Base-by-base conservation (phyloP, 2,888 invertebrate species). In the Sicus ferrugineus region DNA sequence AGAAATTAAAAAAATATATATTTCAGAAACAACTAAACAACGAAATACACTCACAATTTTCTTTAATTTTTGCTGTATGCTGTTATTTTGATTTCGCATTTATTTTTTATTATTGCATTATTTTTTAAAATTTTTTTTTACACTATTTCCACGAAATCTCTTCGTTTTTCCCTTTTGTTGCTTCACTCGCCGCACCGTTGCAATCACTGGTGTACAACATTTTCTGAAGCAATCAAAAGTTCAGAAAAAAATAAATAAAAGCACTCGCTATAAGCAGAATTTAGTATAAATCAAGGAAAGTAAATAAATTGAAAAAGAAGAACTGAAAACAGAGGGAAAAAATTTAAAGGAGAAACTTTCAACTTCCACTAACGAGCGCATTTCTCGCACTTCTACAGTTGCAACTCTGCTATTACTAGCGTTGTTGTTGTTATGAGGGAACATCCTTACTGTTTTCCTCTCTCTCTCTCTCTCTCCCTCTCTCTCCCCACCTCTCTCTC, bases 281-380 rank as follows among this genome's bases (percentile, higher is more conserved):
- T 19, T 21, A 59, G 38, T 21, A 38, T 23, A 38, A 59, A 38
- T 30, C 11, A 34, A 31, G 31, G 19, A 31, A 9, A 38, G 11
- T 21, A 23, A 38, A 34, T 21, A 31, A 21, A 19, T 23, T 11
- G n/a, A 38, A 14, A 21, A 34, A 59, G 23, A 23, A 34, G 23
- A 21, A n/a, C 34, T 7, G n/a, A 21, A 59, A 34, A 19, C 21
- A 59, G 19, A 7, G 21, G 34, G 2, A 59, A 38, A 19, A 34
- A 26, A 21, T 59, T 34, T n/a, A 26, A 31, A 58, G 9, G 21
- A 58, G 23, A 65, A 56, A 65, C 63, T 50, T 26, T 19, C 30
- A 65, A 48, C 38, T 67, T 67, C 67, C 46, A 59, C 67, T 67
- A 67, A 67, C 67, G 67, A 67, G 67, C 66, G 59, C 38, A 67